A percentile compares a stretch with the other conserved stretches of the same genome.
Evolutionary conservation across 2,888 invertebrate genomes (phyloP).

Genomic region (Leptinotarsa juncta): DNA sequence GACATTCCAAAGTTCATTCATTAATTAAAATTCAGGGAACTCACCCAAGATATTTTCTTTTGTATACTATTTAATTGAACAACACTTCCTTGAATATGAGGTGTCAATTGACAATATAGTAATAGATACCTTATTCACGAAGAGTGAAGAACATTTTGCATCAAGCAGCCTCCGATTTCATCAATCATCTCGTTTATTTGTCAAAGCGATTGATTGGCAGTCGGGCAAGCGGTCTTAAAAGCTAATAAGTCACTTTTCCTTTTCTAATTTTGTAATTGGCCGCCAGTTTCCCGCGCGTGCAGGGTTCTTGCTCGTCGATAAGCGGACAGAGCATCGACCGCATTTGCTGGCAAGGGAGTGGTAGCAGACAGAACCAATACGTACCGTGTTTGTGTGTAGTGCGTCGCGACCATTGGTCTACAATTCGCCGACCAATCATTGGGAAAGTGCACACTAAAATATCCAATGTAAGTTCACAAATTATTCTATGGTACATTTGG

Average conservation of each 20-base stretch:
- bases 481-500: slow-evolving; percentile 65
- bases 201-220: slow-evolving; percentile 30
- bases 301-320: slow-evolving; percentile 60
- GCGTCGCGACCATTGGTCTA: slow-evolving; percentile 88
- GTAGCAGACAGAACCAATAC: slow-evolving; percentile 79
- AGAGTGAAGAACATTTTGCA: neutral
- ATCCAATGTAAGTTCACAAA: slow-evolving; percentile 82
- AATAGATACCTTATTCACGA: too few relatives aligned
- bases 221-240: slow-evolving; percentile 28
- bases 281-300: slow-evolving; percentile 63
- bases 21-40: too few relatives aligned
- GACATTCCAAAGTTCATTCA: too few relatives aligned
- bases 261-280: slow-evolving; percentile 64
- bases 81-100: too few relatives aligned
- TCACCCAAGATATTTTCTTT: too few relatives aligned
- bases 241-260: slow-evolving; percentile 54
- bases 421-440: slow-evolving; percentile 90
- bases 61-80: too few relatives aligned
- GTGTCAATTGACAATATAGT: too few relatives aligned
- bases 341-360: slow-evolving; percentile 71
- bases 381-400: slow-evolving; percentile 73
- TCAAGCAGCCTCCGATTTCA: slow-evolving; percentile 11
- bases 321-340: slow-evolving; percentile 63
- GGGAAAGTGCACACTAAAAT: slow-evolving; percentile 81
- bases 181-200: slow-evolving; percentile 20